phyloP scores from a whole-genome alignment of 2,113 vertebrate genomes.

The Apodemus speciosus region DNA sequence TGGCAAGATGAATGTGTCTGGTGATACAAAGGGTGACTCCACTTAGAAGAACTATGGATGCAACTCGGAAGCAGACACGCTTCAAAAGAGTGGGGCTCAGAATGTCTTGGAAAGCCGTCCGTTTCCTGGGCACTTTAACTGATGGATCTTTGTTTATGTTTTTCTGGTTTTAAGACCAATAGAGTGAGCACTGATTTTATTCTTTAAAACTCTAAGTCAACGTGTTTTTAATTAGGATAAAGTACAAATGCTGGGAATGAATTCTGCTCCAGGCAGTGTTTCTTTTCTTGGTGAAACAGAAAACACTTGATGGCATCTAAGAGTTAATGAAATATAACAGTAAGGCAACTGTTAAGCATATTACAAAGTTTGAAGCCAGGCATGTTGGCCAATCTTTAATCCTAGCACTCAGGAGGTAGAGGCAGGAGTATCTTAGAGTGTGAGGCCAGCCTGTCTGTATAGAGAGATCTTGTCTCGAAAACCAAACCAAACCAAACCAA shows the following conservation, averaged over 20 bases:
- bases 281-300: neutral
- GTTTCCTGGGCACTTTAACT: constrained; percentile 1
- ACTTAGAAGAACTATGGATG: neutral
- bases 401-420: neutral
- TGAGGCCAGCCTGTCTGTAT: neutral
- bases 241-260: neutral
- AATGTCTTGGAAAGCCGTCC: neutral
- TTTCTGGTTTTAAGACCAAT: neutral
- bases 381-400: neutral
- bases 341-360: neutral
- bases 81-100: neutral
- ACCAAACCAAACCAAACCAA: neutral
- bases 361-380: neutral
- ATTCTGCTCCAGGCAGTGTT: neutral
- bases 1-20: neutral
- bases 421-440: neutral
- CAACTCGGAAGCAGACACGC: constrained; percentile 4
- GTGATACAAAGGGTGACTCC: neutral
- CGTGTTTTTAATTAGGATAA: constrained; percentile 10
- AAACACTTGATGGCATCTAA: neutral
- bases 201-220: constrained; percentile 26
- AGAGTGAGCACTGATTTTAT: neutral
- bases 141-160: constrained; percentile 21
- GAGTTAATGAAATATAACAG: neutral
- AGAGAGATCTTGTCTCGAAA: neutral